Evolutionary conservation across 2,888 invertebrate species (phyloP).

Genomic region (Drosophila nigricruria): DNA sequence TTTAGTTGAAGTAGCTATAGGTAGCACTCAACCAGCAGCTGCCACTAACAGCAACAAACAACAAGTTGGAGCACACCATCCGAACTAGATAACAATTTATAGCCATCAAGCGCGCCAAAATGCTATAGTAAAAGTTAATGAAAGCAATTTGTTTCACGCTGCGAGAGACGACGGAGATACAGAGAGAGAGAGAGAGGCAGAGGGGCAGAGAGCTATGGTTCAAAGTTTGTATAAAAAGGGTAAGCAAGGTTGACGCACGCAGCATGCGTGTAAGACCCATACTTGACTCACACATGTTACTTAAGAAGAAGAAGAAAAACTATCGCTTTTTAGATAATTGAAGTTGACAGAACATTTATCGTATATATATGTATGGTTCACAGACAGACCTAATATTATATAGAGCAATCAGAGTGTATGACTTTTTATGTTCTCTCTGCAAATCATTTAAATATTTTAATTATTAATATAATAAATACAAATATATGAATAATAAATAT

Average conservation of each 20-base stretch:
- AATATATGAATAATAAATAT: no score
- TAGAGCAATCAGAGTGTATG: background rate
- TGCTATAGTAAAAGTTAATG: conserved; percentile 79
- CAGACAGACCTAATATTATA: no score
- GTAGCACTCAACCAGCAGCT: conserved; percentile 51
- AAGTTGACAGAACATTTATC: background rate
- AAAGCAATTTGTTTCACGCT: conserved; percentile 74
- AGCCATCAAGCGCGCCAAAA: conserved; percentile 73
- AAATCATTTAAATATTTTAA: background rate
- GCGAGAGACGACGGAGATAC: background rate
- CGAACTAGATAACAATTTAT: conserved; percentile 76
- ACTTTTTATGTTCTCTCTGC: no score
- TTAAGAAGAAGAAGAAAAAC: background rate
- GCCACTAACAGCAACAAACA: conserved; percentile 40
- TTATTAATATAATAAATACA: background rate
- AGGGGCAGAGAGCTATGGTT: conserved; percentile 1
- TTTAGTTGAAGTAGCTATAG: conserved; percentile 74
- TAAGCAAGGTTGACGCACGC: conserved; percentile 17
- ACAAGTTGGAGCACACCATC: conserved; percentile 34
- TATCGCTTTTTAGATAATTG: background rate
- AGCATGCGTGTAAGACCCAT: conserved; percentile 6
- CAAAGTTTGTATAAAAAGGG: conserved; percentile 20
- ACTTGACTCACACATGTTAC: conserved; percentile 14
- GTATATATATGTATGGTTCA: background rate
- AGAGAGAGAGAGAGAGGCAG: conserved; percentile 4